These are phyloP conservation scores for Drosophila ustulata DNA, from an alignment of 2,888 invertebrate genomes.

Conservation along the genomic window DNA sequence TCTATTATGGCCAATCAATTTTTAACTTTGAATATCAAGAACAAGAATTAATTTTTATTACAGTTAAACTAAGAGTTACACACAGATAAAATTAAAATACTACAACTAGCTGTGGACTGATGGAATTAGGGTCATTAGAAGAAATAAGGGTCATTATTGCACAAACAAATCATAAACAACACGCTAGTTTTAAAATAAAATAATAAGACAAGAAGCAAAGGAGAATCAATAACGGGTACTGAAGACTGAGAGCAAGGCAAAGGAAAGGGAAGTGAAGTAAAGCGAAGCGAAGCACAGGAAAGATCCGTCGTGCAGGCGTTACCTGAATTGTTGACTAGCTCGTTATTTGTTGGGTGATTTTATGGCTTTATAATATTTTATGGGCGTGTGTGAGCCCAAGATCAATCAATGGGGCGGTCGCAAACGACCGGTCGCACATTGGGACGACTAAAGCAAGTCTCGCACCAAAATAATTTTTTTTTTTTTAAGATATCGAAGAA, in stretches of 20 bases:
- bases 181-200: not conserved
- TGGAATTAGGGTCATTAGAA: not conserved
- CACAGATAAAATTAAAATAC: not conserved
- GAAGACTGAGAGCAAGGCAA: not conserved
- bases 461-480: no score
- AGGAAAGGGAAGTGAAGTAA: not conserved
- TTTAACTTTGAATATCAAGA: not conserved
- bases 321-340: slow-evolving; percentile 44
- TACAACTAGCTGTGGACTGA: not conserved
- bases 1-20: no score
- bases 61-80: not conserved
- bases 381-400: slow-evolving; percentile 49
- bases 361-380: slow-evolving; percentile 73
- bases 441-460: no score
- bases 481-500: no score
- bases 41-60: not conserved
- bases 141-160: not conserved
- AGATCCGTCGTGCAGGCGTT: slow-evolving; percentile 43
- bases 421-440: no score
- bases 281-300: not conserved
- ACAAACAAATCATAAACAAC: slow-evolving; percentile 46
- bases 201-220: not conserved
- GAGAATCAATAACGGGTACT: not conserved
- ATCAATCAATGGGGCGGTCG: slow-evolving; percentile 36
- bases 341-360: slow-evolving; percentile 51